Evolutionary conservation across 1,140 invertebrate species (phyloP), one percentile per base, ranked within the genome.

Genomic region (Papilio aristodemus): DNA sequence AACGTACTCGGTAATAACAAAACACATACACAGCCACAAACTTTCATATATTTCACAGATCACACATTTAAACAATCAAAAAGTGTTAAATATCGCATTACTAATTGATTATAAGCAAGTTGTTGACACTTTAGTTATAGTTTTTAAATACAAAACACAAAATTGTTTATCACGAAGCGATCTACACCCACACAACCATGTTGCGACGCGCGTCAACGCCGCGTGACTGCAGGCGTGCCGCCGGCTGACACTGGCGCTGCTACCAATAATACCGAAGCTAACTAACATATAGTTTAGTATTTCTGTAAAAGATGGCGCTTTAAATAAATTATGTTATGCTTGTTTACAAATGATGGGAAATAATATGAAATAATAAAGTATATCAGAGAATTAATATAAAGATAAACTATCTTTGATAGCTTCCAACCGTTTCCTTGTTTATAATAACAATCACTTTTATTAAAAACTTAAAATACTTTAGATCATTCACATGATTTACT

Each of bases 151-250:
- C 79, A 86, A 87, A 87, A 89, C 83, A 83, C 72, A 79, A 74
- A 78, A 83, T 79, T 80, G 80, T 87, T 89, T 83, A 87, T 86
- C 86, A 83, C 81, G 77, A 68, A 77, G 80, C 81, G 82, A 88
- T 84, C 76, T 85, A 89, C 85, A 86, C 83, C 85, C 80, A 89
- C 85, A 80, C 85, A 85, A 85, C 73, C 81, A 89, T 86, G 82
- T 83, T 87, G 80, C 85, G 80, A 87, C 87, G 85, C 86, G 85
- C 85, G 83, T 84, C 84, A 90, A 87, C 87, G 86, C 87, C 87
- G 88, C 87, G 87, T 91, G 89, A 90, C 87, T 91, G 85, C 82
- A n/a, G 83, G 78, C 84, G 81, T 85, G 85, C 84, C 82, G 84
- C 73, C 83, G 83, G 77, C 71, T 89, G 89, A 85, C 87, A 91